phyloP scores from a whole-genome alignment of 2,797 vertebrate species.

The Setipinna tenuifilis region DNA sequence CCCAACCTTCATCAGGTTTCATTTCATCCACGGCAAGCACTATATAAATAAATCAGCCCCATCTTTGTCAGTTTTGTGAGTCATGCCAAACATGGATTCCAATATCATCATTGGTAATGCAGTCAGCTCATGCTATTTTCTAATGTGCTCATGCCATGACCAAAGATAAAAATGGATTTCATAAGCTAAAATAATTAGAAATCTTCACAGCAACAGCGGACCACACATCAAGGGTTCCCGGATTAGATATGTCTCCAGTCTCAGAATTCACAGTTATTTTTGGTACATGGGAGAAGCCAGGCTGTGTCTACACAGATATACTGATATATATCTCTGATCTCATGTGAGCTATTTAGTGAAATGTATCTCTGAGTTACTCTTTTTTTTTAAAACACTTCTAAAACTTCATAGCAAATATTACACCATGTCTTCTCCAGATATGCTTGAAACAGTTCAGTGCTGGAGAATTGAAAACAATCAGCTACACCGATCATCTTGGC shows the following conservation, averaged over 20 bases:
- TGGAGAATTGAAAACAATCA: no score
- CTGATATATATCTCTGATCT: background rate
- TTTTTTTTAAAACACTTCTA: background rate
- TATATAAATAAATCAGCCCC: conserved; percentile 60
- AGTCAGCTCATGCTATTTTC: background rate
- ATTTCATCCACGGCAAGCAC: conserved; percentile 57
- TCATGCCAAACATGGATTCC: conserved; percentile 26
- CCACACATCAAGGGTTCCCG: background rate
- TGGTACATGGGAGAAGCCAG: background rate
- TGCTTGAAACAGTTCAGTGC: background rate
- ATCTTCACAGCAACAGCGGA: background rate
- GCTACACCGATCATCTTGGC: background rate
- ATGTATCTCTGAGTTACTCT: background rate
- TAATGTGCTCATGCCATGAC: background rate
- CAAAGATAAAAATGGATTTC: background rate
- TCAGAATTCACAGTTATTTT: background rate
- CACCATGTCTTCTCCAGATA: background rate
- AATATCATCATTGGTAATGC: background rate
- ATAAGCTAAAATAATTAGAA: conserved; percentile 1
- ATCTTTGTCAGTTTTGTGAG: conserved; percentile 38
- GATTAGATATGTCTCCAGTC: background rate
- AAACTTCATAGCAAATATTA: background rate
- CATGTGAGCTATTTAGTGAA: background rate
- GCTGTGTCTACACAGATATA: background rate
- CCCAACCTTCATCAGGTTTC: conserved; percentile 59